A percentile compares a stretch with the other conserved stretches of the same genome.
These are phyloP conservation scores for Ctenopoma kingsleyae DNA, from an alignment of 2,797 vertebrate species.

Conservation along the genomic window DNA sequence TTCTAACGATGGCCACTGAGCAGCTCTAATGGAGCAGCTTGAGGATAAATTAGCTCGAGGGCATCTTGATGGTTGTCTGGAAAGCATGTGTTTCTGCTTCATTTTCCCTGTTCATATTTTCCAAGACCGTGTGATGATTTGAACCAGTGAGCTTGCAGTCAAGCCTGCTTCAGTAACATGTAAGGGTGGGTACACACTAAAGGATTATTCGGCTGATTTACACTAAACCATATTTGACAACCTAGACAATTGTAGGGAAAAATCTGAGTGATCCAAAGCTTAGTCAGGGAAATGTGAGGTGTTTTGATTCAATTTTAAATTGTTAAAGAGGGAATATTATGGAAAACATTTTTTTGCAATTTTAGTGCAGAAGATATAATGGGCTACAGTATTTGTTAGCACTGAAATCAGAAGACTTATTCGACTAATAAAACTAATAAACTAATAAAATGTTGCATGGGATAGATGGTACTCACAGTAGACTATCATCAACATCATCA, in stretches of 20 bases:
- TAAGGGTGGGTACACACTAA: conserved; percentile 48
- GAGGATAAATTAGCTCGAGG: conserved; percentile 69
- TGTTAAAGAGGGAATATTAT: conserved; percentile 29
- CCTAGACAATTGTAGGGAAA: conserved; percentile 51
- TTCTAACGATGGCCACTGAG: conserved; percentile 50
- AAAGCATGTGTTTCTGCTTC: conserved; percentile 60
- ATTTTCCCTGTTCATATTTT: conserved; percentile 75
- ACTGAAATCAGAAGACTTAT: conserved; percentile 13
- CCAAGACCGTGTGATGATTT: conserved; percentile 67
- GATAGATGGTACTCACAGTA: not conserved
- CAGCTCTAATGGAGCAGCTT: conserved; percentile 63
- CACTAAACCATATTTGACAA: conserved; percentile 56
- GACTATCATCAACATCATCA: not conserved
- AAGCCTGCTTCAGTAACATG: conserved; percentile 50
- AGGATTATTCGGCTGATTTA: conserved; percentile 66
- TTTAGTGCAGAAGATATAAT: no score
- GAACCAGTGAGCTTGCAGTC: conserved; percentile 59
- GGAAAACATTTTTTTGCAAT: conserved; percentile 19
- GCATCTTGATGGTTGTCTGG: conserved; percentile 68
- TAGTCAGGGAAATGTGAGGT: conserved; percentile 43
- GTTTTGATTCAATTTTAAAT: conserved; percentile 28
- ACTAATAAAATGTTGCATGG: not conserved
- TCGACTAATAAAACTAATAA: conserved; percentile 1
- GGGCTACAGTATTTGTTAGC: not conserved
- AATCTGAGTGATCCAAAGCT: conserved; percentile 55